A percentile compares a stretch with the other conserved stretches of the same genome.
Evolutionary conservation across 2,888 invertebrate species (phyloP).

Genomic region (Germaria angustata): DNA sequence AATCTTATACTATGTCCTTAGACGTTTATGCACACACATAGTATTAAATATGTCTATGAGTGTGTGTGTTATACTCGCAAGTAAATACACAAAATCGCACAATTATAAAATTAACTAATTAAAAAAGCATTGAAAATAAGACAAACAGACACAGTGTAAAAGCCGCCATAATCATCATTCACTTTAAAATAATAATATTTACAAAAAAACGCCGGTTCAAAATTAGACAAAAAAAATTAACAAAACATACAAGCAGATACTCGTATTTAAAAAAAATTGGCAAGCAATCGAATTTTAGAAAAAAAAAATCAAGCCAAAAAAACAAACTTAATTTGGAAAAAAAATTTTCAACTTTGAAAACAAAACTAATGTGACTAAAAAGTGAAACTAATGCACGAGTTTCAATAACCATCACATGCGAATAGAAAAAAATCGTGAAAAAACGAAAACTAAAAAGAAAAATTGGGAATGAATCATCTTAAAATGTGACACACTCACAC

Average conservation of each 20-base stretch:
- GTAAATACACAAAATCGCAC: neutral
- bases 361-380: conserved; percentile 52
- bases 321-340: conserved; percentile 24
- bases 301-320: conserved; percentile 17
- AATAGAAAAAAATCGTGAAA: conserved; percentile 23
- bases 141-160: conserved; percentile 21
- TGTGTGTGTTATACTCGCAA: neutral
- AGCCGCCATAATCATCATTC: conserved; percentile 42
- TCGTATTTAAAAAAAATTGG: conserved; percentile 36
- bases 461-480: conserved; percentile 48
- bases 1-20: neutral
- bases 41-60: neutral
- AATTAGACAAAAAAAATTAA: conserved; percentile 2
- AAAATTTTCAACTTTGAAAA: conserved; percentile 31
- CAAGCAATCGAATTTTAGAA: conserved; percentile 25
- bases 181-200: neutral
- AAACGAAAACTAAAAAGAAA: conserved; percentile 25
- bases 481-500: conserved; percentile 22
- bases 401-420: conserved; percentile 47
- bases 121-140: neutral
- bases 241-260: conserved; percentile 9
- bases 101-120: neutral
- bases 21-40: too few relatives aligned
- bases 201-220: conserved; percentile 33
- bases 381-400: conserved; percentile 55